These are phyloP conservation scores for Enteromius anoplus DNA, from an alignment of 2,797 vertebrate genomes.

Conservation along the genomic window DNA sequence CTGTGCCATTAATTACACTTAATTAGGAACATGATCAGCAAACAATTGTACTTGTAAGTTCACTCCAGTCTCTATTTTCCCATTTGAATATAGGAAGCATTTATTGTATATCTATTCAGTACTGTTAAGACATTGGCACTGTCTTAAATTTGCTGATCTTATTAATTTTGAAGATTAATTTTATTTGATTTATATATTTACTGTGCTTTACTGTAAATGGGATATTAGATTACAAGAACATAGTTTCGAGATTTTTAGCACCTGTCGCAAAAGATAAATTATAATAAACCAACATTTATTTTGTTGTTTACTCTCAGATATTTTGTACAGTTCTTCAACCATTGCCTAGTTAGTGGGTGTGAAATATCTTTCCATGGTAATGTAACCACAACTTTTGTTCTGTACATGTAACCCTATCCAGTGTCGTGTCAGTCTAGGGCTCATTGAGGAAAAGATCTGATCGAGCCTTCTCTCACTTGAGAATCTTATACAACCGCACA, in stretches of 20 bases:
- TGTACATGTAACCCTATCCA: constrained; percentile 17
- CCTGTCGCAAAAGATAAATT: not conserved
- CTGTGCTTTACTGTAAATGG: not conserved
- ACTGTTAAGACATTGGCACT: not conserved
- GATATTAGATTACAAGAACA: not conserved
- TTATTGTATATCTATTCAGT: not conserved
- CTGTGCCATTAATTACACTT: constrained; percentile 16
- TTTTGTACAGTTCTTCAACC: not conserved
- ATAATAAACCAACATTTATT: not conserved
- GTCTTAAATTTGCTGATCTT: not conserved
- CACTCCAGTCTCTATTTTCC: not conserved
- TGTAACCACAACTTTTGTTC: constrained; percentile 8
- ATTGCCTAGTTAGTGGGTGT: not conserved
- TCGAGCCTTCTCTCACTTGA: not conserved
- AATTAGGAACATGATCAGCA: constrained; percentile 6
- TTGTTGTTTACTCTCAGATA: not conserved
- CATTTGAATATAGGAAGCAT: not conserved
- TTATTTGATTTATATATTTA: not conserved
- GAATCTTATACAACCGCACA: constrained; percentile 3
- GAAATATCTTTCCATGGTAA: constrained; percentile 27
- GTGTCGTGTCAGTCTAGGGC: constrained; percentile 14
- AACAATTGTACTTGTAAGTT: not conserved
- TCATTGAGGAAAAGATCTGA: constrained; percentile 6
- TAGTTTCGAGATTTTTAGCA: not conserved
- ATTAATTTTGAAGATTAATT: not conserved